phyloP scores from a whole-genome alignment of 2,888 invertebrate species.

The Malthinus seriepunctatus region DNA sequence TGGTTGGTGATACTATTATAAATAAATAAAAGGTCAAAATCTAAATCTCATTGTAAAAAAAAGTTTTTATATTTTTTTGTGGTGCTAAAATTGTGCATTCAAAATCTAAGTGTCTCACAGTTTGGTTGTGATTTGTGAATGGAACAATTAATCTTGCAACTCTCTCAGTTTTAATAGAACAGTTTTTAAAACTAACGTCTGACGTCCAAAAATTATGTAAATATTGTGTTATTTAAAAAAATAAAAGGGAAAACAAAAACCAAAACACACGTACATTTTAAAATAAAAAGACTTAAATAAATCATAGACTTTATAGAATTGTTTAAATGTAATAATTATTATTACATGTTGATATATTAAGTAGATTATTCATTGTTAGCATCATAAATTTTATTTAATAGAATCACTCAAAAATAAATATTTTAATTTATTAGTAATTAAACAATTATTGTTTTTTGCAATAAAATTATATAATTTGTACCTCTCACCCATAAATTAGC shows the following conservation, averaged over 20 bases:
- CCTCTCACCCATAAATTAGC: neutral
- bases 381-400: constrained; percentile 18
- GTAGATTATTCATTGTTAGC: constrained; percentile 29
- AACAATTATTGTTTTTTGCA: constrained; percentile 4
- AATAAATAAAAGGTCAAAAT: constrained; percentile 2
- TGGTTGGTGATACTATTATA: constrained; percentile 16
- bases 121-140: constrained; percentile 25
- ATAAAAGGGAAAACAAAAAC: neutral
- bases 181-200: constrained; percentile 5
- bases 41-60: constrained; percentile 11
- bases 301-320: constrained; percentile 26
- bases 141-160: constrained; percentile 5
- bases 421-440: constrained; percentile 5
- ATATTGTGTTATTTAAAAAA: constrained; percentile 18
- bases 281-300: constrained; percentile 5
- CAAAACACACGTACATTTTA: neutral
- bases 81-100: constrained; percentile 27
- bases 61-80: constrained; percentile 21
- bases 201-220: constrained; percentile 25
- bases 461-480: constrained; percentile 16
- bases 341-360: constrained; percentile 30
- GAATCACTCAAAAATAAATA: constrained; percentile 3
- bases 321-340: constrained; percentile 27
- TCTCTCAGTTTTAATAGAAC: constrained; percentile 3
- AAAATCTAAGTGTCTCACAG: constrained; percentile 14